These are phyloP conservation scores for Noctua pronuba DNA, from an alignment of 2,888 invertebrate species.

Conservation along the genomic window DNA sequence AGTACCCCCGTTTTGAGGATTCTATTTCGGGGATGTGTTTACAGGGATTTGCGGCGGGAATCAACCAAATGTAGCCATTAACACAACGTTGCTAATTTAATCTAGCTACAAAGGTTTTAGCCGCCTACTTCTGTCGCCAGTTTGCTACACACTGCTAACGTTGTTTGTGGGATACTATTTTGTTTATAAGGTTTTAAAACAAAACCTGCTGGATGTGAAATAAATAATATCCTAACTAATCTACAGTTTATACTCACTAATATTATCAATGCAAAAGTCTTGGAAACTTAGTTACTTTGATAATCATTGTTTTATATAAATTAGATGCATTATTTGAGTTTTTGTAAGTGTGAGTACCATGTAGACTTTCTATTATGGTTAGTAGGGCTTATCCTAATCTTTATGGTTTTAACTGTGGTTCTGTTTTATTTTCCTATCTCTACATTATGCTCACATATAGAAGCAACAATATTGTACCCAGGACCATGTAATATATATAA, in stretches of 20 bases:
- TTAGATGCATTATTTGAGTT: too few relatives aligned
- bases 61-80: conserved; percentile 48
- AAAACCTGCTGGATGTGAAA: background rate
- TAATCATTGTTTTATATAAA: too few relatives aligned
- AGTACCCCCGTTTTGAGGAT: conserved; percentile 24
- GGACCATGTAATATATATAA: too few relatives aligned
- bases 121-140: conserved; percentile 15
- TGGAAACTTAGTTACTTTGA: too few relatives aligned
- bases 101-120: conserved; percentile 41
- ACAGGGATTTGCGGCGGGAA: conserved; percentile 48
- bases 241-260: too few relatives aligned
- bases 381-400: too few relatives aligned
- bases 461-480: too few relatives aligned
- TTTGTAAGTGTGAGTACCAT: too few relatives aligned
- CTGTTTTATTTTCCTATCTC: too few relatives aligned
- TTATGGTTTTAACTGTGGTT: too few relatives aligned
- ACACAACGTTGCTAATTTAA: conserved; percentile 54
- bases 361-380: too few relatives aligned
- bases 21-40: conserved; percentile 31
- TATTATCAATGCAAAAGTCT: background rate
- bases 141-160: background rate
- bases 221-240: background rate
- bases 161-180: background rate
- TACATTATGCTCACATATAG: too few relatives aligned
- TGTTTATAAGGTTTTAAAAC: background rate